These are phyloP conservation scores for Sciurus niger DNA, from an alignment of 2,113 vertebrate genomes.

Conservation along the genomic window DNA sequence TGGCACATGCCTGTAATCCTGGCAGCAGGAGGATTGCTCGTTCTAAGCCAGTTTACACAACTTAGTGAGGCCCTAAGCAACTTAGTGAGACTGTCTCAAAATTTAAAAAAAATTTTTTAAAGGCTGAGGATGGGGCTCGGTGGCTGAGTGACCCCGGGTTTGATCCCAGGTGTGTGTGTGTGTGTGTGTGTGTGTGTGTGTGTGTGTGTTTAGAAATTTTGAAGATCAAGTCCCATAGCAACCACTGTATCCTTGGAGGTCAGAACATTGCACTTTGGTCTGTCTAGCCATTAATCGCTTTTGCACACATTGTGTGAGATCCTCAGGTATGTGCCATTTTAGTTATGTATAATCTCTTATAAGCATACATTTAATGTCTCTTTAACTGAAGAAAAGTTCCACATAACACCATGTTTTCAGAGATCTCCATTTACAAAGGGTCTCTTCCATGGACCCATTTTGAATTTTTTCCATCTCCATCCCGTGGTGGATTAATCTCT, in stretches of 20 bases:
- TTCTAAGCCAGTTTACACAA: too few species aligned
- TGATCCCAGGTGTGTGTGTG: too few species aligned
- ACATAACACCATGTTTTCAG: neutral
- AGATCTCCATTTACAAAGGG: neutral
- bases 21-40: too few species aligned
- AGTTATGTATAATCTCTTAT: neutral
- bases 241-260: neutral
- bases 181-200: too few species aligned
- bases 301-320: neutral
- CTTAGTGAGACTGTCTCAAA: too few species aligned
- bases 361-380: neutral
- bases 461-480: neutral
- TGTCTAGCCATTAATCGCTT: neutral
- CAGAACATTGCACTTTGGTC: neutral
- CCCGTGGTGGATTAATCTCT: neutral
- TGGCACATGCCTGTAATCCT: too few species aligned
- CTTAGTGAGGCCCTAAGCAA: too few species aligned
- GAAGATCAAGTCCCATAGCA: too few species aligned
- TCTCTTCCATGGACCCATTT: neutral
- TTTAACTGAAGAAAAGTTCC: neutral
- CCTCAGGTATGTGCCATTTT: neutral
- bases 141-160: too few species aligned
- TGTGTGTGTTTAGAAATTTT: too few species aligned
- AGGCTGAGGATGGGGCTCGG: too few species aligned
- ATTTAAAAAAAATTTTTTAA: neutral